These are phyloP conservation scores for Pemphigus obesinymphae DNA, from an alignment of 1,140 invertebrate species.

Conservation along the genomic window DNA sequence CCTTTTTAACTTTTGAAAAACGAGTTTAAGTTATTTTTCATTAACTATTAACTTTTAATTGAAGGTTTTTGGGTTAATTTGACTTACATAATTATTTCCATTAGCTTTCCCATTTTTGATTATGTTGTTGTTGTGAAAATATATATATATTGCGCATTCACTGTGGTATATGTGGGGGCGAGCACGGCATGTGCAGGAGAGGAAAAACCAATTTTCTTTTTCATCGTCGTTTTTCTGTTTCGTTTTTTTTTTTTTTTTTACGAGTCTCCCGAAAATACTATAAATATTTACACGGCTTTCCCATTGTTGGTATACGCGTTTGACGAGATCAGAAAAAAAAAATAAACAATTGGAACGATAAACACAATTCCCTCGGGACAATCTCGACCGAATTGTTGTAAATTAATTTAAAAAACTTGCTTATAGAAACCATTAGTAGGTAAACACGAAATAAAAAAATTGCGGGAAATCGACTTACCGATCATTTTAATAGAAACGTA, in stretches of 20 bases:
- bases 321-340: constrained; percentile 15
- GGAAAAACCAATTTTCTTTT: constrained; percentile 16
- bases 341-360: neutral
- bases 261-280: neutral
- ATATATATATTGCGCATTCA: no score
- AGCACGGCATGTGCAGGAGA: neutral
- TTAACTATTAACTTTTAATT: no score
- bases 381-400: constrained; percentile 42
- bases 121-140: no score
- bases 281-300: constrained; percentile 23
- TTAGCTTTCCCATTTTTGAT: no score
- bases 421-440: constrained; percentile 35
- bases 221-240: neutral
- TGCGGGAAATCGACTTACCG: no score
- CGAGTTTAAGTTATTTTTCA: no score
- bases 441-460: no score
- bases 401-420: constrained; percentile 42
- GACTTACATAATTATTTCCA: no score
- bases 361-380: constrained; percentile 29
- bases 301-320: neutral
- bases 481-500: no score
- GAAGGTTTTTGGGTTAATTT: no score
- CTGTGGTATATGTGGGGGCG: neutral
- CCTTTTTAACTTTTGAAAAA: no score
- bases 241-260: neutral